Conservation (phyloP, 2,888 invertebrate genomes). For the Heterodera filipjevi region DNA sequence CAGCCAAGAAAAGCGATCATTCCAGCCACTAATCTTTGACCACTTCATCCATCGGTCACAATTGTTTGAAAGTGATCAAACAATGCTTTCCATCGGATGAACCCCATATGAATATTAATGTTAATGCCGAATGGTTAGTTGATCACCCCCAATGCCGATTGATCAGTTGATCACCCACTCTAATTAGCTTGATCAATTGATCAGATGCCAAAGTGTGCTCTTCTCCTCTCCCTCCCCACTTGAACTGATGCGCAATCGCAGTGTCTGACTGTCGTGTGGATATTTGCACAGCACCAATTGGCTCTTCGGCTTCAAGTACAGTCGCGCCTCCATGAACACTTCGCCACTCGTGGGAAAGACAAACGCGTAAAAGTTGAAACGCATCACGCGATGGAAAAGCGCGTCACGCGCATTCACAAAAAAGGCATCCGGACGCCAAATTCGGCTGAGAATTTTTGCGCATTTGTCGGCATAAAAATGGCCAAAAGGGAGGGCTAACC, state of each 20-base stretch:
- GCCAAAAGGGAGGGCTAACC: conserved; percentile 8
- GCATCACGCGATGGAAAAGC: conserved; percentile 58
- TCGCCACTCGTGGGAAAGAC: conserved; percentile 63
- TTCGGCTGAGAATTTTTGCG: conserved; percentile 34
- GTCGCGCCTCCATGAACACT: conserved; percentile 57
- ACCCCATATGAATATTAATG: too few species aligned
- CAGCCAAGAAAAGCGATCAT: too few species aligned
- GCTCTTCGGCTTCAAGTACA: conserved; percentile 54
- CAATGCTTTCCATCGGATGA: too few species aligned
- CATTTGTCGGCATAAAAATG: conserved; percentile 1
- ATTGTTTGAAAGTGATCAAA: too few species aligned
- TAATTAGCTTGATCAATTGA: background rate
- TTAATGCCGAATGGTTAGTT: background rate
- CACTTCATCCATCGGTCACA: too few species aligned
- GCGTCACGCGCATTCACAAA: conserved; percentile 59
- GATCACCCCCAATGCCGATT: background rate
- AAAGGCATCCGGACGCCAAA: conserved; percentile 51
- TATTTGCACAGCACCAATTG: conserved; percentile 62
- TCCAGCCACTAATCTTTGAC: too few species aligned
- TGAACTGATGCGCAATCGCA: conserved; percentile 57
- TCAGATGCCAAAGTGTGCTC: too few species aligned
- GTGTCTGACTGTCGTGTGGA: conserved; percentile 60
- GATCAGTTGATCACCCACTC: background rate
- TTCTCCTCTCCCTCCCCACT: conserved; percentile 40
- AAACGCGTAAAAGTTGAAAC: conserved; percentile 61